Evolutionary conservation across 1,140 invertebrate genomes (phyloP), one percentile per base, ranked within the genome.

Genomic region (Neuroterus valhalla): DNA sequence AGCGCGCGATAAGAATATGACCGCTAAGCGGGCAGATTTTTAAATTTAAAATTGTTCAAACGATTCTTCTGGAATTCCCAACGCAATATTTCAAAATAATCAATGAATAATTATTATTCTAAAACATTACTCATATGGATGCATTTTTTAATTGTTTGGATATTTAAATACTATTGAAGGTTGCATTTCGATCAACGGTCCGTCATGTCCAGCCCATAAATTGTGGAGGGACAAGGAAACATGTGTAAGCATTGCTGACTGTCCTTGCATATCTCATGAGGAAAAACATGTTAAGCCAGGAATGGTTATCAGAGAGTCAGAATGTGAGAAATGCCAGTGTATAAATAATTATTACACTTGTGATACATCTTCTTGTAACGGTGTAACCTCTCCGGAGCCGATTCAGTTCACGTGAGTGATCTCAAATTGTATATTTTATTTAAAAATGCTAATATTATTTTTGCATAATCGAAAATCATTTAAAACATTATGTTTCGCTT

Each of bases 311-410:
- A 80, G 91, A n/a, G 91, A 91, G 67, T 91, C 91, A 6, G 90
- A 91, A 0, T 95, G 94, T 79, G 91, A 92, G 82, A 90, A 92
- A 17, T 96, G 95, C 78, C 94, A 96, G 78, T 96, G 95, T 79
- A 86, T 95, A 1, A 91, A 95, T 79, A 95, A 96, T 86, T 91
- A 90, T n/a, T 92, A 94, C 75, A 88, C 93, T 68, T 95, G 94
- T 84, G 92, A 92, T 84, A 87, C 87, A 74, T 91, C 86, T 21
- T 82, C 87, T 12, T 93, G 93, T 21, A 46, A 52, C 2, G 26
- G n/a, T 10, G n/a, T 12, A 31, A 1, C n/a, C n/a, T 31, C 15
- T 15, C 3, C 26, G 31, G 4, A 4, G 15, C 55, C 55, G 44
- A 85, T 74, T 26, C 10, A 12, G 10, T 38, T 38, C 4, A 38